Conservation (phyloP, 2,888 invertebrate genomes). For the Lasioglossum villosulum region DNA sequence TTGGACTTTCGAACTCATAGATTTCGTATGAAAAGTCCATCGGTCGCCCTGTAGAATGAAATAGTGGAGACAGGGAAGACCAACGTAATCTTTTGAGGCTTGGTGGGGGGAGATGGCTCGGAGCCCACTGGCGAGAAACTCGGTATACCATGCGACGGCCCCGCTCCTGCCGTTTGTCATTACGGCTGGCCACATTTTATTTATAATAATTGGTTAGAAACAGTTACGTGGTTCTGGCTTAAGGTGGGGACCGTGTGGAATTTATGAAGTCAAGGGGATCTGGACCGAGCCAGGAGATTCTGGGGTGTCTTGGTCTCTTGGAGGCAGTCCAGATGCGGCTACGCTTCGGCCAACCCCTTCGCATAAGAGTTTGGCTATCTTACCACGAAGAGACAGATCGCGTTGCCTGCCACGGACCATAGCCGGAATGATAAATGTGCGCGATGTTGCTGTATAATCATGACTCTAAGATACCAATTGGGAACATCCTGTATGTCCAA, state of each 20-base stretch:
- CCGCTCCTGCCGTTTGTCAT: conserved; percentile 80
- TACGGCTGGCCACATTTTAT: conserved; percentile 81
- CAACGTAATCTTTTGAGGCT: conserved; percentile 69
- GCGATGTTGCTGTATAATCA: conserved; percentile 81
- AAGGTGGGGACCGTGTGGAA: conserved; percentile 72
- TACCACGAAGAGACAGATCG: conserved; percentile 81
- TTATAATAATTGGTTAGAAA: conserved; percentile 83
- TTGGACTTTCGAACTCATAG: conserved; percentile 61
- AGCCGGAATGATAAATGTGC: conserved; percentile 80
- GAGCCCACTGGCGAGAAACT: conserved; percentile 77
- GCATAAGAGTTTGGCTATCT: conserved; percentile 80
- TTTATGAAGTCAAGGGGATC: conserved; percentile 79
- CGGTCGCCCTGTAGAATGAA: conserved; percentile 52
- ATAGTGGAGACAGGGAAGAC: conserved; percentile 54
- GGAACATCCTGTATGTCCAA: conserved; percentile 55
- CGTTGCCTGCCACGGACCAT: conserved; percentile 75
- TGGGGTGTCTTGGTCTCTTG: conserved; percentile 80
- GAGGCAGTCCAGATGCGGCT: conserved; percentile 81
- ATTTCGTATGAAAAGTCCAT: conserved; percentile 64
- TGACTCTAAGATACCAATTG: conserved; percentile 72
- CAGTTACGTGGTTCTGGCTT: conserved; percentile 80
- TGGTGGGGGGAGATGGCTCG: conserved; percentile 73
- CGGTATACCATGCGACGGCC: conserved; percentile 58
- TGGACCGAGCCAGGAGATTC: conserved; percentile 75
- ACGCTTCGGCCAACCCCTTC: conserved; percentile 68